Evolutionary conservation across 53 echinoderm and acorn worm genomes (phyloP), one percentile per base, ranked within the genome.

Genomic region (Holothuria leucospilota): DNA sequence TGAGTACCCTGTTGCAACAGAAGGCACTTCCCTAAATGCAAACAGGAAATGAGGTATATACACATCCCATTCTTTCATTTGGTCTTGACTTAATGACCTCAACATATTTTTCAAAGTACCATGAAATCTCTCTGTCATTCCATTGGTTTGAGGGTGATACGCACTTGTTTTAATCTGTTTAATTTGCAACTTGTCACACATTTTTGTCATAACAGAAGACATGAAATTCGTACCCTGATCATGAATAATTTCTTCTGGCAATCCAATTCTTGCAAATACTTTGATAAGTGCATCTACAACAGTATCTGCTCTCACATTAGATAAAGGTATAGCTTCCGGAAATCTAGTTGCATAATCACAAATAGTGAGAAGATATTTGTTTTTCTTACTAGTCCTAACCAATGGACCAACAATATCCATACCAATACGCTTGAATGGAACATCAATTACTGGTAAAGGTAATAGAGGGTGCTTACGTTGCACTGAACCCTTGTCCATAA

Each of bases 301-400:
- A 38, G 71, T 39, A 39, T 71, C 71, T 11, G 71, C 25, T 71
- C 71, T 13, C 12, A 71, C 39, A 71, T 71, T 71, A 38, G 71
- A 71, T 12, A 71, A 39, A 34, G 71, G 38, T 38, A 38, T 30
- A 27, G 15, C 15, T 39, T 39, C 39, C 3, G 71, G 40, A 39
- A 39, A 71, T 71, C n/a, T 16, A 12, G 39, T 71, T 15, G 15
- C 69, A 28, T 68, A 68, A 68, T 68, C 25, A 68, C 69, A 26
- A 68, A 68, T 28, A 8, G 69, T 68, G 14, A 68, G 69, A 28
- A 68, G 69, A 28, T 68, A 68, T 28, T 68, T 68, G 27, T 68
- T 68, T 68, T n/a, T n/a, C n/a, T n/a, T n/a, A n/a, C n/a, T n/a
- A n/a, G n/a, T n/a, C n/a, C n/a, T n/a, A n/a, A n/a, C n/a, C n/a